Base-by-base conservation (phyloP, 2,113 vertebrate species). In the Sphyrna mokarran region DNA sequence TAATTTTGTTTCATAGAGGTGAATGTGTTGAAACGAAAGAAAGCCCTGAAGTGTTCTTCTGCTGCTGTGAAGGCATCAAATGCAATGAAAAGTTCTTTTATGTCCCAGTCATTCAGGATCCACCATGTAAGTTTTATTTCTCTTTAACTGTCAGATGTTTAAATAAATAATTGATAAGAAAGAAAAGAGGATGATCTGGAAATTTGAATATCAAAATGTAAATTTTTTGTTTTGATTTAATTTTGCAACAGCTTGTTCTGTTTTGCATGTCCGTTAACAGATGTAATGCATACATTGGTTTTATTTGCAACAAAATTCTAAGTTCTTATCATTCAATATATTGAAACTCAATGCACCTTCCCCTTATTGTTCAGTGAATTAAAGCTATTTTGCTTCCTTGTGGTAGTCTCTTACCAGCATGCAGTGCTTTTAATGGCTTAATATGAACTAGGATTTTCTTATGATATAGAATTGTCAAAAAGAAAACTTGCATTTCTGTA, bases 21-120 rank as follows among this genome's bases (percentile, higher is more conserved):
- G 98, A 99, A 96, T 99, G 99, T 96, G 97, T 99, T 97, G 99
- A 99, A 97, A 99, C 97, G 97, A 99, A 99, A 96, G 98, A 99
- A 97, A 98, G 98, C 96, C 99, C 99, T 0, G 99, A 99, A 40
- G 99, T 99, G 7, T 99, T 99, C 97, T 99, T 99, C 98, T 99
- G 99, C 97, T 99, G 99, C 97, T 99, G 99, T 96, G 99, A 99
- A 96, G 99, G 99, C 96, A 99, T 98, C 97, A 98, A 98, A 98
- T 99, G 99, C 97, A 99, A 99, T 6, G 98, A 99, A 97, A 98
- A 97, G 96, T 99, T 99, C 97, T 98, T 98, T 97, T 99, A 99
- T 96, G 98, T 97, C 96, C 99, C 99, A 0, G 98, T 99, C 85
- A 98, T 97, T 96, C 98, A 98, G 95, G 96, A 98, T 40, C 97